Base-by-base conservation (phyloP, 2,797 vertebrate species). In the Mus caroli region DNA sequence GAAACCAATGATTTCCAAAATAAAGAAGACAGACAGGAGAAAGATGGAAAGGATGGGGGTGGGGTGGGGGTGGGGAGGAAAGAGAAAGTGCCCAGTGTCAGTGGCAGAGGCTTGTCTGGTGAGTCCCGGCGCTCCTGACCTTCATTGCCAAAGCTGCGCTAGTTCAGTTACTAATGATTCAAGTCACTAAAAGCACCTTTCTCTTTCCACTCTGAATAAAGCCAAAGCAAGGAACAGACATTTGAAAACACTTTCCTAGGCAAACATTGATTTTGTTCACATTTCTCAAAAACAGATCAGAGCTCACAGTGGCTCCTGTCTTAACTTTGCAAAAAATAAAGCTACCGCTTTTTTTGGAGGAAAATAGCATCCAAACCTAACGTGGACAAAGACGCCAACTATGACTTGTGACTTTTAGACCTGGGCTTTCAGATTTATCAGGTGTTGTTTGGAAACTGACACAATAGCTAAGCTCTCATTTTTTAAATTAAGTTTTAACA, bases 1-100 rank as follows among this genome's bases (percentile, higher is more conserved):
- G 73, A 96, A 97, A 46, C 50, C 40, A 90, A 3, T 54, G 69
- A 62, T 91, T 95, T 93, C 86, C 92, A 86, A 78, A 97, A 84
- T 80, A 92, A 92, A 82, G 92, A 79, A 94, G 69, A 52, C 1
- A 92, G 92, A 43, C 24, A 11, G 34, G 52, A 78, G 69, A 46
- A 80, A 40, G 60, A 92, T 52, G 40, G n/a, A 40, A 46, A 91
- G 43, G 7, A 24, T 1, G 83, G 43, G 15, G 8, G 8, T 20
- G 31, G 64, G 64, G 64, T 6, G 34, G 62, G 62, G 12, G 24
- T 26, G 62, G 86, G 56, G 10, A 78, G 90, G n/a, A 54, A 13
- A 56, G 20, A 79, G 34, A 76, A 77, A 90, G 69, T 13, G 8
- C 13, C 54, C 20, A 52, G 2, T 2, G 6, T 58, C 6, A 13